Evolutionary conservation across 2,888 invertebrate genomes (phyloP).

Genomic region (Brenthis daphne): DNA sequence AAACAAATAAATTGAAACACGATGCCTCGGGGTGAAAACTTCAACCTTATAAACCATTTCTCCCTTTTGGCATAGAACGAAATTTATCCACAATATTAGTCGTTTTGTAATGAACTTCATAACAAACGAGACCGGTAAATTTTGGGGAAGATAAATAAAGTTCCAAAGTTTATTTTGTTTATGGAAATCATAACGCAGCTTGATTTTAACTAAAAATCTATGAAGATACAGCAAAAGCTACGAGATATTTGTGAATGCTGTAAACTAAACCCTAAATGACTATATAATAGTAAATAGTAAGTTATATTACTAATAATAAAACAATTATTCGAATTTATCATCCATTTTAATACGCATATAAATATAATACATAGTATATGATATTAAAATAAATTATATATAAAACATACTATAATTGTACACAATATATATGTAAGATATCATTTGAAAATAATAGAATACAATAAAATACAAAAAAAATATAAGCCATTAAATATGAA

Average conservation of each 20-base stretch:
- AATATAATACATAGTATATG: not conserved
- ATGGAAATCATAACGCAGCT: constrained; percentile 28
- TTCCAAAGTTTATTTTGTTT: constrained; percentile 36
- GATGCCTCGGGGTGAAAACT: constrained; percentile 35
- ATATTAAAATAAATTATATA: not conserved
- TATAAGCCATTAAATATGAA: not conserved
- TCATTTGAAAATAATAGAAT: not conserved
- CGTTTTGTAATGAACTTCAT: constrained; percentile 56
- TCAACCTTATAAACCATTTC: constrained; percentile 38
- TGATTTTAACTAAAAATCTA: not conserved
- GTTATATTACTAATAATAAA: constrained; percentile 1
- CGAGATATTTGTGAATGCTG: not conserved
- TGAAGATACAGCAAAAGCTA: not conserved
- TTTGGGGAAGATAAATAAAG: constrained; percentile 47
- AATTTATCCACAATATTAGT: constrained; percentile 45
- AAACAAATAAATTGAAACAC: constrained; percentile 31
- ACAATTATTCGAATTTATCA: constrained; percentile 7
- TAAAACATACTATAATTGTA: not conserved
- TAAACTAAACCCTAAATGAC: not conserved
- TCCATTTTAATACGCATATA: constrained; percentile 13
- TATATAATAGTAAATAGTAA: too few species aligned
- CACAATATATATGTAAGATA: not conserved
- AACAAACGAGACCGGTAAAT: constrained; percentile 62
- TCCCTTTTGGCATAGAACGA: constrained; percentile 38
- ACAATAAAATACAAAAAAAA: constrained; percentile 3